phyloP scores from a whole-genome alignment of 2,797 vertebrate genomes.

The Myripristis murdjan region DNA sequence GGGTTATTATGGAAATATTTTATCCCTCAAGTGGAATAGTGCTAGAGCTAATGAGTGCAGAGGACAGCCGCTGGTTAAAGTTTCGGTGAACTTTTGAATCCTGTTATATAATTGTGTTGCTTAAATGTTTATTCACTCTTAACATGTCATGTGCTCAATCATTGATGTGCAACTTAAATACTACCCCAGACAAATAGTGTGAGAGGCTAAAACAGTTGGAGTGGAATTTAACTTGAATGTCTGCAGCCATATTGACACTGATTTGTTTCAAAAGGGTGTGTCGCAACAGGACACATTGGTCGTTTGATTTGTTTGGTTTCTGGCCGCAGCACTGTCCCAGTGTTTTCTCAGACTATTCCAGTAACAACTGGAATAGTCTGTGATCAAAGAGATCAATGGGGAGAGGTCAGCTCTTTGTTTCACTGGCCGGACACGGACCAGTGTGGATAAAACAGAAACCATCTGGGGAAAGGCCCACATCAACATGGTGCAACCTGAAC shows the following conservation, averaged over 20 bases:
- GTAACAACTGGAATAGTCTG: conserved; percentile 49
- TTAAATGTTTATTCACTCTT: too few relatives aligned
- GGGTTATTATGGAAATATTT: conserved; percentile 30
- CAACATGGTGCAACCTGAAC: conserved; percentile 44
- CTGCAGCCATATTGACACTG: conserved; percentile 5
- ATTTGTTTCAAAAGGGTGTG: conserved; percentile 14
- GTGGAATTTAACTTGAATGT: not conserved
- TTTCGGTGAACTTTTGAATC: not conserved
- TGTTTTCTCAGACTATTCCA: conserved; percentile 47
- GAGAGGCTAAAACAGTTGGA: not conserved
- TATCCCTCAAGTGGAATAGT: conserved; percentile 1
- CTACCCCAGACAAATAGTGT: not conserved
- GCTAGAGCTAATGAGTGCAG: not conserved
- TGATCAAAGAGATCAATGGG: conserved; percentile 47
- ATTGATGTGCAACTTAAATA: too few relatives aligned
- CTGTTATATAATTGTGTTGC: not conserved
- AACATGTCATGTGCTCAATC: too few relatives aligned
- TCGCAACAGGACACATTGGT: conserved; percentile 22
- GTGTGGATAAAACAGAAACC: conserved; percentile 57
- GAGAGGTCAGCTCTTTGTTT: conserved; percentile 60
- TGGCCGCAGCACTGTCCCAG: conserved; percentile 4
- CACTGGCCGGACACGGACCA: conserved; percentile 29
- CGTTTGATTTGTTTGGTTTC: conserved; percentile 20
- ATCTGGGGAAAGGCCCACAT: conserved; percentile 51
- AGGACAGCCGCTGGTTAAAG: not conserved